Percentiles rank a stretch among this genome's conserved stretches.
phyloP scores from a whole-genome alignment of 53 echinoderm and acorn worm genomes.

The Stichopus horrens region DNA sequence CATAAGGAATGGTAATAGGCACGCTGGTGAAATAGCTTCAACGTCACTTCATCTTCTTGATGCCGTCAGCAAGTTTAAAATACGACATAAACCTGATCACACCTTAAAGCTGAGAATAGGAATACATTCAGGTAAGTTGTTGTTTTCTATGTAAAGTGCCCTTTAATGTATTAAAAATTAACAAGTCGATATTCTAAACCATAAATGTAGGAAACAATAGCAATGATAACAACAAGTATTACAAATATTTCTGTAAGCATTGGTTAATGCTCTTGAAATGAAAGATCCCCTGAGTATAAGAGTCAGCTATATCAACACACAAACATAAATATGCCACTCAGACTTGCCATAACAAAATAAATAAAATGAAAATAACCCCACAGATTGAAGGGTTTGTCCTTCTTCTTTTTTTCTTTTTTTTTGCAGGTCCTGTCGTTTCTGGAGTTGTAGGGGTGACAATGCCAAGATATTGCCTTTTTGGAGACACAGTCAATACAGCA shows the following conservation, averaged over 20 bases:
- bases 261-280: too few relatives aligned
- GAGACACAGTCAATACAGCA: conserved; percentile 83
- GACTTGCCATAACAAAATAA: neutral
- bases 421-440: conserved; percentile 72
- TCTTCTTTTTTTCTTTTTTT: neutral
- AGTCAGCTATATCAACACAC: neutral
- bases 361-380: too few relatives aligned
- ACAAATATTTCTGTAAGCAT: too few relatives aligned
- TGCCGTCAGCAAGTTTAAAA: conserved; percentile 79
- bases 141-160: neutral
- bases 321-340: neutral
- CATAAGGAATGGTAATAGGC: conserved; percentile 77
- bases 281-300: too few relatives aligned
- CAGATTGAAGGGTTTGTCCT: too few relatives aligned
- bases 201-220: too few relatives aligned
- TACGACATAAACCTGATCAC: conserved; percentile 88
- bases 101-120: conserved; percentile 81
- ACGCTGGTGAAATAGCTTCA: conserved; percentile 91
- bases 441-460: conserved; percentile 82
- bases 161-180: too few relatives aligned
- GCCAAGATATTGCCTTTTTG: conserved; percentile 91
- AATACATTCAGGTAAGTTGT: conserved; percentile 79
- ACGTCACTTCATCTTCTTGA: conserved; percentile 86
- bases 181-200: too few relatives aligned
- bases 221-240: too few relatives aligned